These are phyloP conservation scores for Drepana arcuata DNA, from an alignment of 1,140 invertebrate species.

Conservation along the genomic window DNA sequence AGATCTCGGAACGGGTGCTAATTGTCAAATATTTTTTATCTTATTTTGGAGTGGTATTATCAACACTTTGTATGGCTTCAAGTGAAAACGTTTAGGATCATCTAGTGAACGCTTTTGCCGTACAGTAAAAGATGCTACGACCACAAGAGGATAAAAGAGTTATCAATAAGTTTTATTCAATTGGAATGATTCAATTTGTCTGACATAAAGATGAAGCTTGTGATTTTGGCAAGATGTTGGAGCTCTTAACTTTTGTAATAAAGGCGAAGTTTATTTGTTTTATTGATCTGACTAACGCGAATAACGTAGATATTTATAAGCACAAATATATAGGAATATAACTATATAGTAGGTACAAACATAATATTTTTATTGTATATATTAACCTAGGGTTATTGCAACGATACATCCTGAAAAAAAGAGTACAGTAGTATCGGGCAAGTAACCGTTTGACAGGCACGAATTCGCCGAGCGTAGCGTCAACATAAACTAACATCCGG, in stretches of 20 bases:
- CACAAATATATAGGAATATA: too few relatives aligned
- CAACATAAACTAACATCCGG: conserved; percentile 65
- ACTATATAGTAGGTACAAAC: too few relatives aligned
- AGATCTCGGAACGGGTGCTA: conserved; percentile 36
- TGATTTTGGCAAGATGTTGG: conserved; percentile 9
- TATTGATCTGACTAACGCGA: too few relatives aligned
- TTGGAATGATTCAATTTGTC: conserved; percentile 30
- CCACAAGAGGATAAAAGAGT: conserved; percentile 49
- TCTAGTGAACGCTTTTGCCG: conserved; percentile 39
- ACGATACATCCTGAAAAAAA: neutral
- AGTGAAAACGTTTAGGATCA: conserved; percentile 52
- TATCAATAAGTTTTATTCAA: conserved; percentile 60
- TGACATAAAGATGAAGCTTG: neutral
- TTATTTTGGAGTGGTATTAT: conserved; percentile 27
- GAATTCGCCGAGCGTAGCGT: conserved; percentile 54
- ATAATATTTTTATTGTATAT: too few relatives aligned
- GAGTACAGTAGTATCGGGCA: conserved; percentile 14
- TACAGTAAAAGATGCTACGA: conserved; percentile 52
- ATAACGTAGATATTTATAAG: too few relatives aligned
- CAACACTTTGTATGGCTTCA: conserved; percentile 42
- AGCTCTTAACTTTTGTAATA: too few relatives aligned
- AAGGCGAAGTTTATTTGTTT: too few relatives aligned
- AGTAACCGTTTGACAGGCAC: conserved; percentile 38
- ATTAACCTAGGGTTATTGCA: too few relatives aligned
- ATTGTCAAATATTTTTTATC: conserved; percentile 32